Percentiles rank a stretch among this genome's conserved stretches.
phyloP scores from a whole-genome alignment of 2,113 vertebrate genomes.

The Pipa parva region DNA sequence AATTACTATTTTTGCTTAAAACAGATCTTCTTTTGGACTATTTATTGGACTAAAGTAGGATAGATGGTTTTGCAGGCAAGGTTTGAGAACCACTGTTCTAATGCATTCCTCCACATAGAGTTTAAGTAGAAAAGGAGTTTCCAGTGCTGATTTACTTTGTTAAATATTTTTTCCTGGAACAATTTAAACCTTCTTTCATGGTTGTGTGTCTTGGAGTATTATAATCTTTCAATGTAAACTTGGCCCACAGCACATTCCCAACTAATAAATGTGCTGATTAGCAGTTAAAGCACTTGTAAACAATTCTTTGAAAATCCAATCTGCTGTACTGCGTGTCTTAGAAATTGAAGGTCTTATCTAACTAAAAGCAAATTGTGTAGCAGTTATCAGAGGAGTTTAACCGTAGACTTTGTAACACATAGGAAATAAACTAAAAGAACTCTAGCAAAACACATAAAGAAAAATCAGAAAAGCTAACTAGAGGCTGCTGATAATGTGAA shows the following conservation, averaged over 20 bases:
- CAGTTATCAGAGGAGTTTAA: neutral
- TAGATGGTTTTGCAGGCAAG: too few relatives aligned
- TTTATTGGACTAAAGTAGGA: too few relatives aligned
- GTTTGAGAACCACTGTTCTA: too few relatives aligned
- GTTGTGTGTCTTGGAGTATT: too few relatives aligned
- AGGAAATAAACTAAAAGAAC: neutral
- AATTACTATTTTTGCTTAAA: too few relatives aligned
- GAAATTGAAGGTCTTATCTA: neutral
- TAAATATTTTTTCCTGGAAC: too few relatives aligned
- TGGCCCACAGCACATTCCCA: neutral
- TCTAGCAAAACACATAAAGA: neutral
- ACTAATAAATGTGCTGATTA: neutral
- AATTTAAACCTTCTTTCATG: too few relatives aligned
- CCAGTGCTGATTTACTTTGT: too few relatives aligned
- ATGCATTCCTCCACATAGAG: too few relatives aligned
- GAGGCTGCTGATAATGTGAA: neutral
- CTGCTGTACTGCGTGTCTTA: neutral
- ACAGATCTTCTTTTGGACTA: too few relatives aligned
- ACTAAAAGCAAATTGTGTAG: neutral
- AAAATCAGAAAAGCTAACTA: neutral
- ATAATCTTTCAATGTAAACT: too few relatives aligned
- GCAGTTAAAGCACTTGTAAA: neutral
- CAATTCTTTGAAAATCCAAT: neutral
- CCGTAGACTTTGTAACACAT: neutral
- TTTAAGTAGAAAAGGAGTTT: too few relatives aligned